These are phyloP conservation scores for Drosophila fuyamai DNA, from an alignment of 1,140 invertebrate genomes.

Conservation along the genomic window DNA sequence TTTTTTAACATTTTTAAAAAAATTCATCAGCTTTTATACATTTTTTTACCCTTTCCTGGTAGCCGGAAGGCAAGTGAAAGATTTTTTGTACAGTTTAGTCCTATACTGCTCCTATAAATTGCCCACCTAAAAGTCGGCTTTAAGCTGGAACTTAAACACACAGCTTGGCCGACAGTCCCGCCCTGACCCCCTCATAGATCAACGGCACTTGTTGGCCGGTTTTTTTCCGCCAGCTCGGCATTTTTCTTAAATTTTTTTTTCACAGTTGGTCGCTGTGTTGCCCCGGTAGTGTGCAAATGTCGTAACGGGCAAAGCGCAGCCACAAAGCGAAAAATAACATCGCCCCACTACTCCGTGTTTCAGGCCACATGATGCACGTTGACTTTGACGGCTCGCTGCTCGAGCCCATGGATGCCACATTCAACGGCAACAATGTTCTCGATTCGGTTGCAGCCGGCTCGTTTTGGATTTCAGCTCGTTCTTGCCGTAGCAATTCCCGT, in stretches of 20 bases:
- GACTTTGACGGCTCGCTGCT: conserved; percentile 64
- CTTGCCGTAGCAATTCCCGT: conserved; percentile 4
- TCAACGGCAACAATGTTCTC: conserved; percentile 50
- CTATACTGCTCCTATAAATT: conserved; percentile 3
- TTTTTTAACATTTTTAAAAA: too few species aligned
- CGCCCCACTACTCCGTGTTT: conserved; percentile 46
- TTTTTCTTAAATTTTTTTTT: conserved; percentile 25
- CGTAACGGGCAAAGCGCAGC: conserved; percentile 60
- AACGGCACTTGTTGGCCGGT: conserved; percentile 66
- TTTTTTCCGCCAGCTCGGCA: conserved; percentile 30
- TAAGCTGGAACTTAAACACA: conserved; percentile 39
- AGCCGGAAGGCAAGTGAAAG: too few species aligned
- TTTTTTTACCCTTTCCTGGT: too few species aligned
- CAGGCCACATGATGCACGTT: conserved; percentile 72
- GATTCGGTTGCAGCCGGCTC: conserved; percentile 28
- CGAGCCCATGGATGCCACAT: conserved; percentile 21
- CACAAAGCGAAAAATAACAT: conserved; percentile 78
- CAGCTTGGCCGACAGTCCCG: conserved; percentile 47
- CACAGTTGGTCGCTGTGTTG: conserved; percentile 8
- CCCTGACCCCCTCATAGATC: conserved; percentile 53
- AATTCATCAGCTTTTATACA: too few species aligned
- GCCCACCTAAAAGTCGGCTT: conserved; percentile 11
- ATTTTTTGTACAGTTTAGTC: neutral
- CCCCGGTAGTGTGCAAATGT: conserved; percentile 59
- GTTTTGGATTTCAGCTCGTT: conserved; percentile 24